Evolutionary conservation across 1,140 invertebrate genomes (phyloP).

Genomic region (Pseudomyrmex sp.): DNA sequence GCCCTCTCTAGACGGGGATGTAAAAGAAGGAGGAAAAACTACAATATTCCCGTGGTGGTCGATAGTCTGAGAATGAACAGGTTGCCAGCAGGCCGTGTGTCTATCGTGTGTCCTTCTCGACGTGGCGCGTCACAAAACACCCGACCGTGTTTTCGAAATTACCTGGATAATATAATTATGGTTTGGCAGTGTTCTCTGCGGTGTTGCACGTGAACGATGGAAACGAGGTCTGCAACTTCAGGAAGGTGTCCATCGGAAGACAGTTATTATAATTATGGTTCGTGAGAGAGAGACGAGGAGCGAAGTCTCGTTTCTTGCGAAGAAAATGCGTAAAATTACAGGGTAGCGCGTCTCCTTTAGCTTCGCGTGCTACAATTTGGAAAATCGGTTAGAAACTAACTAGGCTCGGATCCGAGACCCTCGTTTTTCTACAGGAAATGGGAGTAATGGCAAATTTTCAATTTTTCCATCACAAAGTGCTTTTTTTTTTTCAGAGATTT

Average conservation of each 20-base stretch:
- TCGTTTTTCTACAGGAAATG: conserved; percentile 32
- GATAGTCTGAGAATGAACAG: conserved; percentile 50
- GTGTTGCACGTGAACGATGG: conserved; percentile 26
- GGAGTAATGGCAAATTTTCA: not conserved
- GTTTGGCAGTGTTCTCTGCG: conserved; percentile 33
- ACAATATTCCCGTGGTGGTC: conserved; percentile 20
- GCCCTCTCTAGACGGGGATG: conserved; percentile 23
- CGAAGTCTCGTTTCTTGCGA: conserved; percentile 49
- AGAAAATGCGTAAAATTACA: conserved; percentile 57
- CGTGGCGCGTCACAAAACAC: conserved; percentile 36
- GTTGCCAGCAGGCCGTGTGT: conserved; percentile 8
- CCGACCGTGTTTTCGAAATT: conserved; percentile 32
- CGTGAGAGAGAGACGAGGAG: conserved; percentile 36
- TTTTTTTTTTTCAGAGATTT: no score
- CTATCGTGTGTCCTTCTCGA: conserved; percentile 6
- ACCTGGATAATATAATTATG: conserved; percentile 53
- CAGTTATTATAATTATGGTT: conserved; percentile 49
- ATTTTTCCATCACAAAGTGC: conserved; percentile 11
- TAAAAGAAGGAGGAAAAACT: conserved; percentile 35
- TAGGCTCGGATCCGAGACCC: conserved; percentile 1
- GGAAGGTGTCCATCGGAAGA: conserved; percentile 53
- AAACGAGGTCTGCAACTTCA: conserved; percentile 32
- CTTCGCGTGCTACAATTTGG: conserved; percentile 50
- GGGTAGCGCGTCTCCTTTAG: conserved; percentile 33
- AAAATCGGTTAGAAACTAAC: conserved; percentile 49